Conservation (phyloP, 2,888 invertebrate genomes). For the Cotesia congregata region DNA sequence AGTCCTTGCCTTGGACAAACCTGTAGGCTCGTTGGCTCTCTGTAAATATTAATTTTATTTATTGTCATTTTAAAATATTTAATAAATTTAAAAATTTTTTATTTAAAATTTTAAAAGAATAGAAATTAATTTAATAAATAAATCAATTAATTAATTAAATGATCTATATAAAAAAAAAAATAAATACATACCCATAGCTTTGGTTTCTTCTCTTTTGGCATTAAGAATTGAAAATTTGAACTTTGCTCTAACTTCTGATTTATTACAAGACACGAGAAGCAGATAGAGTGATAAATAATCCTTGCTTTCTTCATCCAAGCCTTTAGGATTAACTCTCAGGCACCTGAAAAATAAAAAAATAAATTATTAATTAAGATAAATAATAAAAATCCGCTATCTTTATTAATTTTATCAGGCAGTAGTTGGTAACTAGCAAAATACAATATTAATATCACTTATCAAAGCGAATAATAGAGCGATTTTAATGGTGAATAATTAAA, state of each 20-base stretch:
- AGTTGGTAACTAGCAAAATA: no score
- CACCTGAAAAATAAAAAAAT: conserved; percentile 76
- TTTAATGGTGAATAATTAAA: no score
- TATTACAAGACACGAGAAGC: conserved; percentile 99
- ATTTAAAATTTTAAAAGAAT: no score
- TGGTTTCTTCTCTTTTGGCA: conserved; percentile 99
- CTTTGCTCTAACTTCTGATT: conserved; percentile 99
- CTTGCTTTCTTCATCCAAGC: conserved; percentile 99
- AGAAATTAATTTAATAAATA: no score
- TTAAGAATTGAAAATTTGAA: conserved; percentile 99
- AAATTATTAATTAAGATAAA: background rate
- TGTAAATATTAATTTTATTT: conserved; percentile 63
- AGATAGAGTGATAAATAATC: conserved; percentile 99
- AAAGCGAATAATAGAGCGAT: no score
- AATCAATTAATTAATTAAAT: no score
- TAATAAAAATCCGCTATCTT: background rate
- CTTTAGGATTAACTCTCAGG: conserved; percentile 99
- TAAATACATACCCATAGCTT: conserved; percentile 90
- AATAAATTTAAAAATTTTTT: background rate
- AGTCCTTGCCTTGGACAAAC: conserved; percentile 99
- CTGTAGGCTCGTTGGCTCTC: conserved; percentile 94
- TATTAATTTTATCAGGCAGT: no score
- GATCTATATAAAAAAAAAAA: background rate
- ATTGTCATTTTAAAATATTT: background rate
- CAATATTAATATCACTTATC: no score